These are phyloP conservation scores for Anas platyrhynchos DNA, from an alignment of 2,113 vertebrate species.

Conservation along the genomic window DNA sequence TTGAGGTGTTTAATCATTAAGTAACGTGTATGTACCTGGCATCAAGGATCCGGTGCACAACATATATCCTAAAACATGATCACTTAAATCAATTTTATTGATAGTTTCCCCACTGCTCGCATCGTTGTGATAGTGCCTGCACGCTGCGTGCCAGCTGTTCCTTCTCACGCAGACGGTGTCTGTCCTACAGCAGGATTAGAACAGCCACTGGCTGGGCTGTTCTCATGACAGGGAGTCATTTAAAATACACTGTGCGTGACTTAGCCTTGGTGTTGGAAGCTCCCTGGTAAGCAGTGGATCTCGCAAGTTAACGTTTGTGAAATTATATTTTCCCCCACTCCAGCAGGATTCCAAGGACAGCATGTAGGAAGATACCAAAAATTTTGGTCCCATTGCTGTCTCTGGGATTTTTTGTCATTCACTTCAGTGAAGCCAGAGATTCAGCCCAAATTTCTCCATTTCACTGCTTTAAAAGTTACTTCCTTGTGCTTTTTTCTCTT, in stretches of 20 bases:
- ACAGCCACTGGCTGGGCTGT: not conserved
- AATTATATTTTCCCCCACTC: not conserved
- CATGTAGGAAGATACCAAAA: not conserved
- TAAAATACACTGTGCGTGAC: not conserved
- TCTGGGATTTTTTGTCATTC: not conserved
- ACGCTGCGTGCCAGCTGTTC: not conserved
- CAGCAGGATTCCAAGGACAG: not conserved
- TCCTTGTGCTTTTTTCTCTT: not conserved
- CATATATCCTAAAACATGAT: not conserved
- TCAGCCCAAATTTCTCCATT: not conserved
- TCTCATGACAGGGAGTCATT: not conserved
- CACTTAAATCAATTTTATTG: not conserved
- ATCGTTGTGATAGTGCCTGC: too few species aligned
- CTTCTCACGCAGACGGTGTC: rapidly evolving
- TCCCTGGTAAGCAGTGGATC: not conserved
- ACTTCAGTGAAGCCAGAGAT: not conserved
- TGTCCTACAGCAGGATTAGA: not conserved
- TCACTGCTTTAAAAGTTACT: not conserved
- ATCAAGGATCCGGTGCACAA: not conserved
- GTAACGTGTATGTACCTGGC: not conserved
- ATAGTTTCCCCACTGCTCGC: not conserved
- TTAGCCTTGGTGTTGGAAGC: not conserved
- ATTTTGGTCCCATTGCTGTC: not conserved
- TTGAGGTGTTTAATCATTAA: not conserved
- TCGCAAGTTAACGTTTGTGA: not conserved